phyloP scores from a whole-genome alignment of 2,113 vertebrate genomes.

The Hirundichthys speculiger region DNA sequence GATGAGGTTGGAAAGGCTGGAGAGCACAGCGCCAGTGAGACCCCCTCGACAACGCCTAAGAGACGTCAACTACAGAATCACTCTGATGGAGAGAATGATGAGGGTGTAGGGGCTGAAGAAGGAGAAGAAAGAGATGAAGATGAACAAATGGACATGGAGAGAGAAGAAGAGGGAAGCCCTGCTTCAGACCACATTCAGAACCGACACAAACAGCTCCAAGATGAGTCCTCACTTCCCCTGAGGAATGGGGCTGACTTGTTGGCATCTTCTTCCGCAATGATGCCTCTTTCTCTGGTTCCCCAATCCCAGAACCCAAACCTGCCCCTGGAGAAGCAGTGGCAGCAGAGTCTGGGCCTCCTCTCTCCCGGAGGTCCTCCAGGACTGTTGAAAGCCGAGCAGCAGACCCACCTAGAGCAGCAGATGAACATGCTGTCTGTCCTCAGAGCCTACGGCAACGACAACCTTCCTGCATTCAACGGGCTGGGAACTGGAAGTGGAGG shows the following conservation, averaged over 20 bases:
- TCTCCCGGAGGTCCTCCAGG: constrained; percentile 85
- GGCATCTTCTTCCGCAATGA: constrained; percentile 56
- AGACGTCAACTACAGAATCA: constrained; percentile 63
- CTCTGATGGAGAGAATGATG: constrained; percentile 77
- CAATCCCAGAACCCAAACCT: constrained; percentile 78
- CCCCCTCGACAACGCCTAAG: constrained; percentile 74
- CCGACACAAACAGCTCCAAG: constrained; percentile 68
- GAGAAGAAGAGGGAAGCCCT: constrained; percentile 65
- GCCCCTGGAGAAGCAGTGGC: constrained; percentile 92
- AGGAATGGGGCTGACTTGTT: constrained; percentile 71
- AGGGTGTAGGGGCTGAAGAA: constrained; percentile 67
- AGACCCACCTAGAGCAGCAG: constrained; percentile 92
- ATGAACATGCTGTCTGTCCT: constrained; percentile 98
- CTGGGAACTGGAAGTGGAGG: constrained; percentile 84
- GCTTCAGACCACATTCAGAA: constrained; percentile 69
- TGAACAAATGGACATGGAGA: constrained; percentile 69
- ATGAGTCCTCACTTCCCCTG: constrained; percentile 63
- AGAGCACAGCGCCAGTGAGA: constrained; percentile 72
- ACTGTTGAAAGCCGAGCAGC: constrained; percentile 89
- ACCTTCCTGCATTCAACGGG: constrained; percentile 94
- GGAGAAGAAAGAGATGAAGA: constrained; percentile 75
- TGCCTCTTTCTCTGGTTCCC: constrained; percentile 50
- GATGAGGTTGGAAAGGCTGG: constrained; percentile 83
- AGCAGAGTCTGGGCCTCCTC: constrained; percentile 84
- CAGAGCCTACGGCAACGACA: constrained; percentile 95